Percentiles rank a stretch among this genome's conserved stretches.
These are phyloP conservation scores for Panthera leo DNA, from an alignment of 2,113 vertebrate species.

Conservation along the genomic window DNA sequence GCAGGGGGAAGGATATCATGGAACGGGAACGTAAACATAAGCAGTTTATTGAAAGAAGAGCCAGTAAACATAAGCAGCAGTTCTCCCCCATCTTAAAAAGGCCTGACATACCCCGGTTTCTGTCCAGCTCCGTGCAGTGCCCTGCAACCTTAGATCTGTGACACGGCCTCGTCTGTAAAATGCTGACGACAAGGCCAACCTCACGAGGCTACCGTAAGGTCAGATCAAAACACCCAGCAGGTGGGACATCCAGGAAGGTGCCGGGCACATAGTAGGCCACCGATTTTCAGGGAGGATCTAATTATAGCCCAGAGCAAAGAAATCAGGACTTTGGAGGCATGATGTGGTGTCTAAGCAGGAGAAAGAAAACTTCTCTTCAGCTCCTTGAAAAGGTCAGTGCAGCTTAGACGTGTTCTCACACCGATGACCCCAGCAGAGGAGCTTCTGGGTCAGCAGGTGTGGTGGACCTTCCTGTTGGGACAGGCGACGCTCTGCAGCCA, in stretches of 20 bases:
- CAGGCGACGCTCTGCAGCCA: neutral
- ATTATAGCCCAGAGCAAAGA: constrained; percentile 6
- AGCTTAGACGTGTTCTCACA: neutral
- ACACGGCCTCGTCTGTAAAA: neutral
- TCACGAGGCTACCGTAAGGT: neutral
- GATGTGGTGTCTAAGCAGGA: neutral
- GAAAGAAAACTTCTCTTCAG: neutral
- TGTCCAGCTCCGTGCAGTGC: neutral
- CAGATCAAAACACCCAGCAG: neutral
- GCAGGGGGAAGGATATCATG: neutral
- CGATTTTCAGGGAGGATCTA: neutral
- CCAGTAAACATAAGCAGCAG: neutral
- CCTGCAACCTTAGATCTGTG: neutral
- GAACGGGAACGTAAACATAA: neutral
- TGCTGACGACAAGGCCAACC: neutral
- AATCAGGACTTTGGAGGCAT: neutral
- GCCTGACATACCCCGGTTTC: neutral
- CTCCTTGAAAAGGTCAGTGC: neutral
- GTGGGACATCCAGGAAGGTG: neutral
- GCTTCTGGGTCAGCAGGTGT: neutral
- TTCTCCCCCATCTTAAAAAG: neutral
- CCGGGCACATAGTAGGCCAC: neutral
- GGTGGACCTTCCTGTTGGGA: neutral
- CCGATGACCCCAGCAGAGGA: neutral
- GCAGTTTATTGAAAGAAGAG: neutral